Evolutionary conservation across 2,113 vertebrate species (phyloP), one percentile per base, ranked within the genome.

Genomic region (Malurus alboscapulatus): DNA sequence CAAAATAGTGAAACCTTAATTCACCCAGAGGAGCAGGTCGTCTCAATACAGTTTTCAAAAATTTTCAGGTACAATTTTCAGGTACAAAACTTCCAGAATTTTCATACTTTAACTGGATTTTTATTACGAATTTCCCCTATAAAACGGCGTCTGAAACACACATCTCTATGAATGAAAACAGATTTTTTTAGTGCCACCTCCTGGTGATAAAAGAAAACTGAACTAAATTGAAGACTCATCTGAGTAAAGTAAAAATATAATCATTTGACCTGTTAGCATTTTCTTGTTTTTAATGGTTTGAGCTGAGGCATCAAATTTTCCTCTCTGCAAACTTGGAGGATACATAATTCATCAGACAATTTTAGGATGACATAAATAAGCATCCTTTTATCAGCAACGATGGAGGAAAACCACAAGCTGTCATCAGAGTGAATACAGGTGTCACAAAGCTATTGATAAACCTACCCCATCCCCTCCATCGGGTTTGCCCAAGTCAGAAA

Each of bases 181-280:
- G 95, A 90, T 95, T 96, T 97, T 95, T 54, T 75, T 96, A 94
- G 90, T 95, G 97, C 95, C 96, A 97, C 90, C 97, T 97, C 92
- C 97, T 97, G 97, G 96, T 91, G 72, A 89, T 88, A 93, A 92
- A 86, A 94, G n/a, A 96, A 94, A 97, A 95, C 58, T 94, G 93
- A 96, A 16, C 36, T 59, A 48, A 50, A 3, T 11, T 71, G n/a
- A 62, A 61, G 36, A 59, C 47, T 72, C 38, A 38, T 38, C 15
- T 40, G 79, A 34, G 12, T 55, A 50, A 66, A 73, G 7, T 25
- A 25, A 72, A 89, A 78, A 81, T 25, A 32, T 0, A 47, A 29
- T 14, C 13, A 3, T 44, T 57, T 3, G 6, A 40, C 62, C 20
- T 63, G 27, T 20, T 90, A 61, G 63, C 24, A 4, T 71, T 80